Evolutionary conservation across 2,888 invertebrate species (phyloP).

Genomic region (Nomada fabriciana): DNA sequence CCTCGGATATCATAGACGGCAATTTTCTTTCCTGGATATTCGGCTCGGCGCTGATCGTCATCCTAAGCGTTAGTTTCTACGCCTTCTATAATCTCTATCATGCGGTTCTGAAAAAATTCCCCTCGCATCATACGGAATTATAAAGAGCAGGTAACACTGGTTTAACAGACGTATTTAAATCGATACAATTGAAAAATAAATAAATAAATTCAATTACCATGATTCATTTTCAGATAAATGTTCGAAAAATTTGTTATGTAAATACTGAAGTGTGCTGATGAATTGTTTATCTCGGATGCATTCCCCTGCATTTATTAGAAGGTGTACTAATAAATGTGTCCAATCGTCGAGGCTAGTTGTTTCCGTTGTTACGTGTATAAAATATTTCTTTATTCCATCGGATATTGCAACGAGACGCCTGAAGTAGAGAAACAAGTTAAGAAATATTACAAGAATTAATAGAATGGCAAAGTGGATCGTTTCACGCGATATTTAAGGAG

Average conservation of each 20-base stretch:
- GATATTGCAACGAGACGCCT: background rate
- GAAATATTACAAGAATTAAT: background rate
- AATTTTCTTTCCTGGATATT: slow-evolving; percentile 94
- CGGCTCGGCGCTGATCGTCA: slow-evolving; percentile 91
- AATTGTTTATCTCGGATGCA: background rate
- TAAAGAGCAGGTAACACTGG: slow-evolving; percentile 83
- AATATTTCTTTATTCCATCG: background rate
- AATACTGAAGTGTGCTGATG: background rate
- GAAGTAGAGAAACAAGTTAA: background rate
- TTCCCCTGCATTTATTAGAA: background rate
- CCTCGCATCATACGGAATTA: slow-evolving; percentile 92
- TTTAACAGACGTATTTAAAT: background rate
- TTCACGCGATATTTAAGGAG: slow-evolving; percentile 12
- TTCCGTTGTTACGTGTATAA: background rate
- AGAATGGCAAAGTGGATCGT: slow-evolving; percentile 18
- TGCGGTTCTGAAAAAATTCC: slow-evolving; percentile 93
- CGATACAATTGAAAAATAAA: background rate
- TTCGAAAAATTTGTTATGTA: slow-evolving; percentile 18
- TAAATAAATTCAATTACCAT: background rate
- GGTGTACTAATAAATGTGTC: background rate
- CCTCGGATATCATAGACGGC: slow-evolving; percentile 89
- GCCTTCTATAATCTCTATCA: slow-evolving; percentile 94
- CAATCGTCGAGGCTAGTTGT: background rate
- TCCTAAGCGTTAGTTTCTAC: slow-evolving; percentile 92
- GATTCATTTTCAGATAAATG: slow-evolving; percentile 6